phyloP scores from a whole-genome alignment of 2,113 vertebrate species.

The Geococcyx californianus region DNA sequence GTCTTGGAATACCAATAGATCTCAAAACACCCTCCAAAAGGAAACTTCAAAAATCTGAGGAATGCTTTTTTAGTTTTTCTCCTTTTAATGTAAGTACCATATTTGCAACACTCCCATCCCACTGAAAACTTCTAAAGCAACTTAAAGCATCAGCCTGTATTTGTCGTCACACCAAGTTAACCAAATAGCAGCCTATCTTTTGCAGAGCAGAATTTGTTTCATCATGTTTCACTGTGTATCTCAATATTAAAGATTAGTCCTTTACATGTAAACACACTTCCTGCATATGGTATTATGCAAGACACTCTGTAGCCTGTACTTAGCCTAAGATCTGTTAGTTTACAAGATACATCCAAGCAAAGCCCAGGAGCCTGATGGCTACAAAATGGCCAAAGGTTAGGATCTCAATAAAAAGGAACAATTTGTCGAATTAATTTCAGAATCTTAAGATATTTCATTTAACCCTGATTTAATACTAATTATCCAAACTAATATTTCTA shows the following conservation, averaged over 20 bases:
- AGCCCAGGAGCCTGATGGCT: neutral
- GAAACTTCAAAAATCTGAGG: neutral
- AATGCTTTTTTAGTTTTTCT: accelerated
- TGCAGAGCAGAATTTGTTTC: neutral
- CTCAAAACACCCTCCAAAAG: neutral
- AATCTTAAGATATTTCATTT: neutral
- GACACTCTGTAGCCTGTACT: neutral
- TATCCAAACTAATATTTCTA: neutral
- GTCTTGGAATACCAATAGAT: neutral
- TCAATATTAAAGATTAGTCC: neutral
- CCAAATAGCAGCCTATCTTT: neutral
- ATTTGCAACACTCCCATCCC: neutral
- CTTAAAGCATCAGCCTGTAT: neutral
- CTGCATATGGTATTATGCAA: neutral
- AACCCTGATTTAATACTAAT: neutral
- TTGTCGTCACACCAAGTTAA: neutral
- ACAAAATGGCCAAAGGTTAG: neutral
- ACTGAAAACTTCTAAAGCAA: neutral
- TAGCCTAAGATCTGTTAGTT: neutral
- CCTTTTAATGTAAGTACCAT: neutral
- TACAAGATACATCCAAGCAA: neutral
- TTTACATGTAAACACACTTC: neutral
- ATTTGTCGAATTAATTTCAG: neutral
- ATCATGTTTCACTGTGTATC: neutral
- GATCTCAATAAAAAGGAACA: neutral